phyloP scores from a whole-genome alignment of 2,888 invertebrate genomes.

The Horisme vitalbata region DNA sequence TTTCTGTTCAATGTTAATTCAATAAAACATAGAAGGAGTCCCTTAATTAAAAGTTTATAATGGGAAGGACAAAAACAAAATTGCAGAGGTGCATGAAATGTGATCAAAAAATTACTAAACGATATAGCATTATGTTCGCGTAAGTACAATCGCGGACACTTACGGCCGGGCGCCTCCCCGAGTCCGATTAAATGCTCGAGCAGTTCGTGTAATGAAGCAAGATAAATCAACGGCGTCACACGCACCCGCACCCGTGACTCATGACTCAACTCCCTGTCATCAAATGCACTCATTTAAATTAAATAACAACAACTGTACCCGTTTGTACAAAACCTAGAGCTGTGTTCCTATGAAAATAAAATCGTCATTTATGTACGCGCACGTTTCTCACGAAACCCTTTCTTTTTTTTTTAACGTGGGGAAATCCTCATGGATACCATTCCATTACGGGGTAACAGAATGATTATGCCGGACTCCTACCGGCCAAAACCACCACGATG shows the following conservation, averaged over 20 bases:
- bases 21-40: too few species aligned
- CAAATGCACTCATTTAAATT: conserved; percentile 38
- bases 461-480: too few species aligned
- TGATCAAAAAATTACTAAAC: neutral
- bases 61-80: too few species aligned
- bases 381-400: conserved; percentile 36
- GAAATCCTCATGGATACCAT: too few species aligned
- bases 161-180: conserved; percentile 55
- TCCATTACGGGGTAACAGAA: too few species aligned
- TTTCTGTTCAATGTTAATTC: too few species aligned
- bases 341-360: conserved; percentile 33
- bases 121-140: conserved; percentile 15
- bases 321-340: conserved; percentile 31
- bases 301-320: conserved; percentile 42
- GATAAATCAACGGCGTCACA: conserved; percentile 71
- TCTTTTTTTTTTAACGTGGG: too few species aligned
- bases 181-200: conserved; percentile 60
- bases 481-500: too few species aligned
- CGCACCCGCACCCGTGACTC: conserved; percentile 58
- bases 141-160: conserved; percentile 50
- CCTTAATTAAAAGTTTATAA: too few species aligned
- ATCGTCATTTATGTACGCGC: conserved; percentile 33
- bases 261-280: conserved; percentile 45
- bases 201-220: conserved; percentile 70
- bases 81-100: too few species aligned